phyloP scores from a whole-genome alignment of 2,888 invertebrate genomes.

The Tenthredo livida region DNA sequence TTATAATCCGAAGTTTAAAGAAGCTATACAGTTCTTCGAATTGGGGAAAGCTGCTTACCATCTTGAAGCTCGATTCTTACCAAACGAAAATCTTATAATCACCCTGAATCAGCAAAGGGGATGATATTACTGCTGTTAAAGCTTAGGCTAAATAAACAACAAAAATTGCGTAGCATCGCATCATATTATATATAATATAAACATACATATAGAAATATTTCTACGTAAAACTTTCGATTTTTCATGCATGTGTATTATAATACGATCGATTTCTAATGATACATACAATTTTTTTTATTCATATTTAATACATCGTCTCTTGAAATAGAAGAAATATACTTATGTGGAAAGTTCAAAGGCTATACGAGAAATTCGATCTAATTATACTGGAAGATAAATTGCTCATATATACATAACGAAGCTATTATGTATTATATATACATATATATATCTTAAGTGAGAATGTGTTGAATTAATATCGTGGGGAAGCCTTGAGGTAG shows the following conservation, averaged over 20 bases:
- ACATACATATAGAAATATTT: not conserved
- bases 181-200: not conserved
- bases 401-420: not conserved
- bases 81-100: not conserved
- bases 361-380: not conserved
- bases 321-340: not conserved
- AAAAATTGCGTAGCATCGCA: not conserved
- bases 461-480: conserved; percentile 4
- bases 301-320: not conserved
- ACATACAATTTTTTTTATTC: not conserved
- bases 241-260: not conserved
- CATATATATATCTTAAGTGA: not conserved
- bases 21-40: not conserved
- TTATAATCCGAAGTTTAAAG: not conserved
- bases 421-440: not conserved
- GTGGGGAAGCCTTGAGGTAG: conserved; percentile 4
- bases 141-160: not conserved
- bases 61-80: not conserved
- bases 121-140: not conserved
- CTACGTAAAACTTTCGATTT: not conserved
- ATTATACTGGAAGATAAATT: not conserved
- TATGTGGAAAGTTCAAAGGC: not conserved
- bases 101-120: not conserved
- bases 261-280: not conserved
- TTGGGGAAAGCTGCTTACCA: conserved; percentile 27